Evolutionary conservation across 2,888 invertebrate genomes (phyloP), one percentile per base, ranked within the genome.

Genomic region (Dryobota labecula): DNA sequence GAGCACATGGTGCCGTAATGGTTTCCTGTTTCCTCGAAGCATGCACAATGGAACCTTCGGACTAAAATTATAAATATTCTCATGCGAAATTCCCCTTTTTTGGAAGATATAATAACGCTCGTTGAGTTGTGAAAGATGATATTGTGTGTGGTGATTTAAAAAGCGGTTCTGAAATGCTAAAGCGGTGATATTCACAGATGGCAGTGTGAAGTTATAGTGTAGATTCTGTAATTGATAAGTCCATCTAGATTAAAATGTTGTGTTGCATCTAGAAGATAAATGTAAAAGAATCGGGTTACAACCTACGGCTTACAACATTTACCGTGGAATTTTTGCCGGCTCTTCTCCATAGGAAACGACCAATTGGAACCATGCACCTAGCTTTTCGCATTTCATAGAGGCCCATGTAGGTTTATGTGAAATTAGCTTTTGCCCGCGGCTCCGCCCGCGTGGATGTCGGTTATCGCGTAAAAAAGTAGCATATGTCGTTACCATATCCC

Each of bases 11-110:
- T 89, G 90, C 90, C 88, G 88, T 94, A 94, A 95, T 94, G 95
- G 94, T 89, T 95, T 95, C 95, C 95, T 90, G 94, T 90, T 94
- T 94, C 93, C 94, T 93, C 87, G 80, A 88, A 87, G 89, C 87
- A 83, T 80, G 69, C 92, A 93, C 94, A 94, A 94, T 94, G 89
- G 89, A 80, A 80, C 86, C 88, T 87, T 90, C 88, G 89, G 90
- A 92, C 91, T 90, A 92, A 94, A 93, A 93, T 92, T 90, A 90
- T 91, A 90, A 92, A 92, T 90, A 90, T 84, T 89, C 87, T 85
- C 86, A 83, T 81, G 83, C 84, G 78, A 87, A 87, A 90, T 85
- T 84, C 84, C 72, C 83, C 86, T 86, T 88, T 89, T 90, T 88
- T 76, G 85, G 85, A 79, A 85, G 84, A 88, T 90, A 90, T 90